Evolutionary conservation across 2,888 invertebrate species (phyloP), one percentile per base, ranked within the genome.

Genomic region (Theristus sp.): DNA sequence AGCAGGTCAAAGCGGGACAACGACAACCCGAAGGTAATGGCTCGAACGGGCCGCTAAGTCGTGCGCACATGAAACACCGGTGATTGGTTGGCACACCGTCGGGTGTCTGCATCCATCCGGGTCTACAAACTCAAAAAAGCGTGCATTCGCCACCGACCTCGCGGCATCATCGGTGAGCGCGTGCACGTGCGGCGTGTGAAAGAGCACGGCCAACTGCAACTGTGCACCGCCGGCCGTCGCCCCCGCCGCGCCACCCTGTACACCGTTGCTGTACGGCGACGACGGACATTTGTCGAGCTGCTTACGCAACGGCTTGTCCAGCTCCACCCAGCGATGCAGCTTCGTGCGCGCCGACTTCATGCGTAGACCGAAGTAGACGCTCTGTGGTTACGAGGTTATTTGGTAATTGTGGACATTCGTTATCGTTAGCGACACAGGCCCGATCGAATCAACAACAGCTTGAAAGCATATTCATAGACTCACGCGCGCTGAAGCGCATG

Each of bases 241-340:
- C n/a, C n/a, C n/a, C n/a, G n/a, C n/a, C n/a, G n/a, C n/a, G n/a
- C n/a, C n/a, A n/a, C n/a, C n/a, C n/a, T n/a, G n/a, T n/a, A n/a
- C n/a, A n/a, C n/a, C n/a, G n/a, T n/a, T n/a, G n/a, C n/a, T n/a
- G 10, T 38, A 13, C 10, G 10, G 84, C 56, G 85, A 83, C 59
- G 87, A 84, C 0, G 91, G 89, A 77, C 89, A 84, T 75, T 93
- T 94, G 75, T 94, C 93, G 64, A 96, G 79, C 74, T 96, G 96
- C 60, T 87, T 83, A 74, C 93, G 91, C 47, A 96, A 78, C 0
- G 94, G 93, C 62, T 89, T 83, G 69, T 89, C 89, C 70, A 94
- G 78, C 71, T 94, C 93, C 26, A 94, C 83, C 96, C 96, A 96
- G 76, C 88, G 83, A 53, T 83, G 80, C 60, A 64, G 63, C 49